These are phyloP conservation scores for Carcina quercana DNA, from an alignment of 2,888 invertebrate genomes.

Conservation along the genomic window DNA sequence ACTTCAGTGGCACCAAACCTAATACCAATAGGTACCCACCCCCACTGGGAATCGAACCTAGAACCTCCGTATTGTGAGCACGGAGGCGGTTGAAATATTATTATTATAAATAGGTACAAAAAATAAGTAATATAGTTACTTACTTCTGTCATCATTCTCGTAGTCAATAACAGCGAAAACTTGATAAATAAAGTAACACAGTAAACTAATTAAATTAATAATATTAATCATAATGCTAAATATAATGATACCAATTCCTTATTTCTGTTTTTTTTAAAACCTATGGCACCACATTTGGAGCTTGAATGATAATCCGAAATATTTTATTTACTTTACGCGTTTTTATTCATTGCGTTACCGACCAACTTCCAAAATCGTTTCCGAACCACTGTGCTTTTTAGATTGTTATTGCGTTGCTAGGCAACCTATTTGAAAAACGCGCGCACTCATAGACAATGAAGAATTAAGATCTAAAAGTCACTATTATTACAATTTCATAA, in stretches of 20 bases:
- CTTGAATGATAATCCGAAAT: too few relatives aligned
- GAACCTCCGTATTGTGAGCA: too few relatives aligned
- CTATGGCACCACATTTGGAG: too few relatives aligned
- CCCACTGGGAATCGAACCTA: too few relatives aligned
- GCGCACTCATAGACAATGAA: constrained; percentile 24
- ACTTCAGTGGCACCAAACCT: too few relatives aligned
- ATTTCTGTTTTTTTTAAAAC: too few relatives aligned
- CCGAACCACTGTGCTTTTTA: constrained; percentile 36
- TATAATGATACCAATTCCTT: too few relatives aligned
- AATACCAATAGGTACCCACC: too few relatives aligned
- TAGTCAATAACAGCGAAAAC: constrained; percentile 38
- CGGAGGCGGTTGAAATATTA: too few relatives aligned
- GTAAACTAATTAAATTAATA: constrained; percentile 16
- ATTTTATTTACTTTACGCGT: constrained; percentile 4
- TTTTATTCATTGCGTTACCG: constrained; percentile 14
- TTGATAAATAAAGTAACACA: constrained; percentile 26
- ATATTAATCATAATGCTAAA: constrained; percentile 1
- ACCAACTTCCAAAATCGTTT: constrained; percentile 26
- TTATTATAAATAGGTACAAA: not conserved
- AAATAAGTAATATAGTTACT: constrained; percentile 21
- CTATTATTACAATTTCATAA: too few relatives aligned
- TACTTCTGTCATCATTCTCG: constrained; percentile 46
- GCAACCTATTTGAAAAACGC: constrained; percentile 65
- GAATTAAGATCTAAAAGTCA: too few relatives aligned
- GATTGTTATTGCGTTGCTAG: constrained; percentile 51